Evolutionary conservation across 2,888 invertebrate genomes (phyloP), one percentile per base, ranked within the genome.

Genomic region (Patella ulyssiponensis): DNA sequence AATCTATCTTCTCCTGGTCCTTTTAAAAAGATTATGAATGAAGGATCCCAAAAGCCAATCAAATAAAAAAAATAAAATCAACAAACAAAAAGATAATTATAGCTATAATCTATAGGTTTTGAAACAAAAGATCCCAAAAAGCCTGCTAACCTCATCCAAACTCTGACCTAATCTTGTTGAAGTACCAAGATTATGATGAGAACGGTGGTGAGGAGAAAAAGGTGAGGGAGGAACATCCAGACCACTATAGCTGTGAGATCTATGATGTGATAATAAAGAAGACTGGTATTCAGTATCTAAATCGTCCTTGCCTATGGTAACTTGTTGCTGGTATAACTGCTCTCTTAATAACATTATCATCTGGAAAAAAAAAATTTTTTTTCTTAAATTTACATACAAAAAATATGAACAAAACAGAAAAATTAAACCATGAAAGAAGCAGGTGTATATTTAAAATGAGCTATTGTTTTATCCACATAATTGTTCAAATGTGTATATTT

Each of bases 331-430:
- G 78, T 86, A 89, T 23, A 87, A 77, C 77, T 90, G 90, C 77
- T 90, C 90, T 73, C 87, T 82, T 54, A 90, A 81, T 15, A 90
- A 75, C 44, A 88, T 86, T 11, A 87, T 88, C 86, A 88, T 85
- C 90, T 90, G 82, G n/a, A 80, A 84, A 27, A 14, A 54, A 54
- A 76, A 2, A 17, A 54, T 44, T 14, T 17, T 23, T n/a, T 44
- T 27, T 23, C 71, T 33, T 69, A 14, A 69, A 72, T 33, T 33
- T 72, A 54, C 14, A 44, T n/a, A 11, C 53, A 71, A n/a, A 72
- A 17, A 70, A 56, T 75, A 51, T 1, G 3, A n/a, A 11, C 23
- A n/a, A 14, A 23, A 27, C 12, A 2, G 17, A n/a, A 9, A 11
- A 17, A 23, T 1, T 12, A 11, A 23, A 12, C 9, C 71, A 23